Percentiles rank a stretch among this genome's conserved stretches.
phyloP scores from a whole-genome alignment of 2,113 vertebrate genomes.

The Electrona antarctica region DNA sequence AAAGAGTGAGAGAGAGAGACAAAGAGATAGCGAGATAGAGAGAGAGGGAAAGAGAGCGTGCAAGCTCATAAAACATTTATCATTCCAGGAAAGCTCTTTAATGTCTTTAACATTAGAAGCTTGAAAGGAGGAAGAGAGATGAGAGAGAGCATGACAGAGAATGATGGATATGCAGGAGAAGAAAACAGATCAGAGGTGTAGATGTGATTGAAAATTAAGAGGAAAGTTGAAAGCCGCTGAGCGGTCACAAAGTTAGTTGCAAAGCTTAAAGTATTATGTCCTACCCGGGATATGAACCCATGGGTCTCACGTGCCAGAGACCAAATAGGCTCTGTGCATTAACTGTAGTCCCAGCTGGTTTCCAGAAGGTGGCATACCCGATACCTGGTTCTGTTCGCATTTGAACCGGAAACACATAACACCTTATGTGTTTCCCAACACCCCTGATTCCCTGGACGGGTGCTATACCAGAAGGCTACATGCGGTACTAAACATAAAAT shows the following conservation, averaged over 20 bases:
- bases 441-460: no score
- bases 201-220: conserved; percentile 32
- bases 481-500: no score
- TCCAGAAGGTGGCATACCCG: no score
- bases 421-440: no score
- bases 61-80: conserved; percentile 80
- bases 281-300: no score
- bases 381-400: no score
- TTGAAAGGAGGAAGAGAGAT: conserved; percentile 34
- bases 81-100: conserved; percentile 76
- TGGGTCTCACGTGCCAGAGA: no score
- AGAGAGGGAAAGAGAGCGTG: conserved; percentile 26
- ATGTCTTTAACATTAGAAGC: conserved; percentile 74
- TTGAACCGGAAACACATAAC: no score
- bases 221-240: conserved; percentile 10
- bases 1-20: conserved; percentile 35
- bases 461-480: no score
- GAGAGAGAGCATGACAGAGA: not conserved
- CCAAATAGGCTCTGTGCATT: no score
- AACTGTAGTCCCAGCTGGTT: no score
- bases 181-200: conserved; percentile 31
- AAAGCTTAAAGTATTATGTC: no score
- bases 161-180: conserved; percentile 15
- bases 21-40: not conserved
- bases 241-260: conserved; percentile 21